phyloP scores from a whole-genome alignment of 2,113 vertebrate species.

The Chionomys nivalis region DNA sequence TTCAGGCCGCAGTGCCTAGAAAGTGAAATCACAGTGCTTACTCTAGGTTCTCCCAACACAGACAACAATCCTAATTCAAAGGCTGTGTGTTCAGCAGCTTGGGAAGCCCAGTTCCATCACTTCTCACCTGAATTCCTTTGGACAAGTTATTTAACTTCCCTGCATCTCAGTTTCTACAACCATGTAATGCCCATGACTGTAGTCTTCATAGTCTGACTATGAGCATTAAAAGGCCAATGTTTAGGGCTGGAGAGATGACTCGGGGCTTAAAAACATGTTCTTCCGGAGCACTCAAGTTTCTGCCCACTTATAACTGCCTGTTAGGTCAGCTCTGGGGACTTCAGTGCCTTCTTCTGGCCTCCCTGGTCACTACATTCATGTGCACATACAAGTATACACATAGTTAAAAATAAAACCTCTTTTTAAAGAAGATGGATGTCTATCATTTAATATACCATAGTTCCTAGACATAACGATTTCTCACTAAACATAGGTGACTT shows the following conservation, averaged over 20 bases:
- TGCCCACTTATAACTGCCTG: not conserved
- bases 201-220: not conserved
- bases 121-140: not conserved
- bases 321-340: not conserved
- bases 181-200: not conserved
- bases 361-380: not conserved
- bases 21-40: not conserved
- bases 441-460: not conserved
- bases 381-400: not conserved
- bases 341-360: not conserved
- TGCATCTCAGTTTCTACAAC: not conserved
- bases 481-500: not conserved
- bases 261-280: not conserved
- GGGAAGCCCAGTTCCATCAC: not conserved
- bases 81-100: not conserved
- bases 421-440: not conserved
- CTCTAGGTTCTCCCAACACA: not conserved
- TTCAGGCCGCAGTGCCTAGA: slow-evolving; percentile 60
- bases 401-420: not conserved
- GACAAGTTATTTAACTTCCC: not conserved
- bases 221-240: not conserved
- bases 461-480: not conserved
- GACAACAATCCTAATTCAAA: not conserved
- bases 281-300: not conserved
- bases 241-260: not conserved